Conservation (phyloP, 2,888 invertebrate species). For the Conomelus anceps region DNA sequence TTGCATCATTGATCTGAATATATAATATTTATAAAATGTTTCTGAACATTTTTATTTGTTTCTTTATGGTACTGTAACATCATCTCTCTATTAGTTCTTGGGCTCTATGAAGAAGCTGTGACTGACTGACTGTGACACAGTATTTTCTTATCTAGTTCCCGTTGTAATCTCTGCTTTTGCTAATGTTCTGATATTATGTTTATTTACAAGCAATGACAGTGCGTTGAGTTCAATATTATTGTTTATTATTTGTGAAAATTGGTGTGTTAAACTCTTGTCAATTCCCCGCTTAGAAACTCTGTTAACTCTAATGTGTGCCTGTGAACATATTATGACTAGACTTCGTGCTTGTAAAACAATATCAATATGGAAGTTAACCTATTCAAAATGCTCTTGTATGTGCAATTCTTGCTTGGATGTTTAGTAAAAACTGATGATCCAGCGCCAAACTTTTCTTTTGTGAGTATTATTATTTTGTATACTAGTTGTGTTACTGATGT, state of each 20-base stretch:
- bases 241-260: neutral
- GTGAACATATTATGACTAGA: neutral
- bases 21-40: too few species aligned
- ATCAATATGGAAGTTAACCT: neutral
- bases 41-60: too few species aligned
- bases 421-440: neutral
- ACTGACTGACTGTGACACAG: too few species aligned
- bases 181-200: too few species aligned
- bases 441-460: neutral
- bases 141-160: neutral
- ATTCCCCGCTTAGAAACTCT: neutral
- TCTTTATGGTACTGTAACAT: too few species aligned
- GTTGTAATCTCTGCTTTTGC: neutral
- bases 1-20: too few species aligned
- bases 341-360: neutral
- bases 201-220: neutral
- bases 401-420: neutral
- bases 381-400: neutral
- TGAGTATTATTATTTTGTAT: neutral
- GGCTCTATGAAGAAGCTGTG: too few species aligned
- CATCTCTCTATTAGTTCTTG: too few species aligned
- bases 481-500: neutral
- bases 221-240: neutral
- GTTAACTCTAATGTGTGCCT: neutral
- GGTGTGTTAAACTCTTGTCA: neutral